Evolutionary conservation across 2,888 invertebrate species (phyloP).

Genomic region (Diplolepis rosae): DNA sequence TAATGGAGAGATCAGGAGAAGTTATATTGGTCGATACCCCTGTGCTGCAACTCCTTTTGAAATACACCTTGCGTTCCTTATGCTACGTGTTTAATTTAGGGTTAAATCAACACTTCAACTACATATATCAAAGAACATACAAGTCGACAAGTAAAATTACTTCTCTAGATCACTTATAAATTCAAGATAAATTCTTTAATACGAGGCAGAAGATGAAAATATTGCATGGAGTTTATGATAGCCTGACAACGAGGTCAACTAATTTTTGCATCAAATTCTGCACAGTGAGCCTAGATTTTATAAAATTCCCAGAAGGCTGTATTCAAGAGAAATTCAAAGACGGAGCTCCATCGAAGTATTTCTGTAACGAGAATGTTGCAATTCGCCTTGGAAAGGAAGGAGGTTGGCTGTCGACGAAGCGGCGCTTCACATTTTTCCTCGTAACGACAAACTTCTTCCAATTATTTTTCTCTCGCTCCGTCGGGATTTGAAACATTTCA

Average conservation of each 20-base stretch:
- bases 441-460: slow-evolving; percentile 69
- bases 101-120: background rate
- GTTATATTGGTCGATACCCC: slow-evolving; percentile 37
- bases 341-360: slow-evolving; percentile 39
- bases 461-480: slow-evolving; percentile 64
- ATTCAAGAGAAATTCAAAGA: slow-evolving; percentile 26
- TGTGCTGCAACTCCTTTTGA: slow-evolving; percentile 40
- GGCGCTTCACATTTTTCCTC: slow-evolving; percentile 42
- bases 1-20: slow-evolving; percentile 67
- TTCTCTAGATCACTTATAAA: too few species aligned
- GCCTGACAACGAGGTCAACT: slow-evolving; percentile 6
- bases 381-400: slow-evolving; percentile 33
- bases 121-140: too few species aligned
- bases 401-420: slow-evolving; percentile 34
- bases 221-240: background rate
- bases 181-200: too few species aligned
- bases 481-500: slow-evolving; percentile 64
- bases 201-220: background rate
- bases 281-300: background rate
- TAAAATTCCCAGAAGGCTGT: slow-evolving; percentile 13
- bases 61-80: slow-evolving; percentile 43
- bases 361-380: slow-evolving; percentile 41
- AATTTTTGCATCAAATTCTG: slow-evolving; percentile 14
- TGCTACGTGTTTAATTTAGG: slow-evolving; percentile 2
- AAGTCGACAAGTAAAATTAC: too few species aligned